Base-by-base conservation (phyloP, 1,140 invertebrate species). In the Halesus radiatus region DNA sequence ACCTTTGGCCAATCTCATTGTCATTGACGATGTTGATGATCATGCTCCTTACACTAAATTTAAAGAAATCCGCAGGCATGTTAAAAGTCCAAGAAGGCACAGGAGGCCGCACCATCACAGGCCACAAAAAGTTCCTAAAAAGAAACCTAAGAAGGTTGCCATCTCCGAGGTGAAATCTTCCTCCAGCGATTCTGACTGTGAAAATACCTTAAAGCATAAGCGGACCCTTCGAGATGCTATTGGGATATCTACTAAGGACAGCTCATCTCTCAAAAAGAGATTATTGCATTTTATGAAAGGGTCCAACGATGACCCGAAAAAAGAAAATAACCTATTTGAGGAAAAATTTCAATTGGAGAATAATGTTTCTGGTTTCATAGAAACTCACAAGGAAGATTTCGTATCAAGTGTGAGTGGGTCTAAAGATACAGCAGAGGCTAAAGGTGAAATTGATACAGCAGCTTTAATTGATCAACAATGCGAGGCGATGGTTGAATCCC, bases 241-340 rank as follows among this genome's bases (percentile, higher is more conserved):
- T 13, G 73, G 60, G 32, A 72, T 80, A 54, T 56, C 79, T 29
- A 54, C 37, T 5, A 32, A 5, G 18, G 72, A 80, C 37, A 66
- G 74, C 16, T 76, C 79, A 0, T 76, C 79, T 15, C 66, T 80
- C n/a, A 76, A 78, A 22, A 50, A 56, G 18, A 76, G 80, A 56
- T 68, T 81, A 23, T 66, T 79, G 1, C 18, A 74, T 53, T 60
- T 79, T 45, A 75, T 75, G 29, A 26, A 37, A 37, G 29, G 26
- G 16, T 20, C 23, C 18, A 32, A 68, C 10, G 29, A 68, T 68
- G 26, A 16, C 0, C 37, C 13, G 37, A 45, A 45, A 45, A 45
- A 45, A 45, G 37, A 45, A 45, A 45, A 45, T 45, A 1, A 45
- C 8, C 37, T 45, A 45, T 45, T 45, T 13, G 37, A 13, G 1